Percentiles rank a stretch among this genome's conserved stretches.
phyloP scores from a whole-genome alignment of 1,140 invertebrate species.

The Drosophila kanapiae region DNA sequence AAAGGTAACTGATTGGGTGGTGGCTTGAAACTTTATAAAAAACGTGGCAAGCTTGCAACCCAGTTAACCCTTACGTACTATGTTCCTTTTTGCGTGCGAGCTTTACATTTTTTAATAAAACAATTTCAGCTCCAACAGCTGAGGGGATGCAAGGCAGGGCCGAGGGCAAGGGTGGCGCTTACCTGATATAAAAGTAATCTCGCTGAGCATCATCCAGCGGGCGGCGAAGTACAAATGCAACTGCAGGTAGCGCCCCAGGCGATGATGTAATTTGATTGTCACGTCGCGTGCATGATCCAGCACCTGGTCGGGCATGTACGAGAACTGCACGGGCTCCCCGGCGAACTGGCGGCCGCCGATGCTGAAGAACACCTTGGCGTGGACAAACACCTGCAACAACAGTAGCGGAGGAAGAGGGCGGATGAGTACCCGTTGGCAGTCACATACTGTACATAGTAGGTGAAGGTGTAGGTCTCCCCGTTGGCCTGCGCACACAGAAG shows the following conservation, averaged over 20 bases:
- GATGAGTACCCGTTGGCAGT: slow-evolving; percentile 45
- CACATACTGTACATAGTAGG: not conserved
- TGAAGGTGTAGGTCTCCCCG: not conserved
- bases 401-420: slow-evolving; percentile 10
- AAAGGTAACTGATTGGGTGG: not conserved
- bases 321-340: slow-evolving; percentile 86
- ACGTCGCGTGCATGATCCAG: slow-evolving; percentile 94
- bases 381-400: slow-evolving; percentile 88
- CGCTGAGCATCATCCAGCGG: slow-evolving; percentile 95
- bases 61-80: slow-evolving; percentile 6
- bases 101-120: slow-evolving; percentile 51
- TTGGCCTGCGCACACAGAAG: not conserved
- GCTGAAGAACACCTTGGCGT: slow-evolving; percentile 91
- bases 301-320: slow-evolving; percentile 92
- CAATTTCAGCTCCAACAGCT: slow-evolving; percentile 44
- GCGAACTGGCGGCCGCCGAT: slow-evolving; percentile 90
- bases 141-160: not conserved
- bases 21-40: not conserved
- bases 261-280: slow-evolving; percentile 92
- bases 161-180: slow-evolving; percentile 73
- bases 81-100: slow-evolving; percentile 3
- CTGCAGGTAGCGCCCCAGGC: slow-evolving; percentile 91
- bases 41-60: not conserved
- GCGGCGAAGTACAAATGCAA: slow-evolving; percentile 93
- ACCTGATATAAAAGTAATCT: slow-evolving; percentile 93